phyloP scores from a whole-genome alignment of 2,888 invertebrate species.

The Proisotoma minuta region DNA sequence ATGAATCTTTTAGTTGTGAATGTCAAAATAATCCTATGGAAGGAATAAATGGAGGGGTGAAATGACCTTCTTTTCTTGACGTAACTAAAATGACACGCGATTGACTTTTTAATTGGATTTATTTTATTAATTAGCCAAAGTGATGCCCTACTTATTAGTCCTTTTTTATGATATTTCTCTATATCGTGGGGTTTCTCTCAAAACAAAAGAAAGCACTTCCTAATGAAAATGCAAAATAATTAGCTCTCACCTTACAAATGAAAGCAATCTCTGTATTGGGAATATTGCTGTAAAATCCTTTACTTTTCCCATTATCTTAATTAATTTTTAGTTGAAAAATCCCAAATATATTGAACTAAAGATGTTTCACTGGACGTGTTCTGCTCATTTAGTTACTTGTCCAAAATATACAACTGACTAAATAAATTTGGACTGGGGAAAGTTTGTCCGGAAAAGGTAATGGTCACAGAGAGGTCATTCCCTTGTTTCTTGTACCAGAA shows the following conservation, averaged over 20 bases:
- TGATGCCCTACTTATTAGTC: too few relatives aligned
- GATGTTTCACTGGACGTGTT: too few relatives aligned
- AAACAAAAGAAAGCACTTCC: too few relatives aligned
- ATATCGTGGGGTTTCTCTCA: too few relatives aligned
- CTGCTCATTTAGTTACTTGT: neutral
- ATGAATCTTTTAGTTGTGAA: too few relatives aligned
- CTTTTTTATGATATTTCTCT: too few relatives aligned
- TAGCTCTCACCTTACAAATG: slow-evolving; percentile 1
- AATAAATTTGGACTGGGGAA: neutral
- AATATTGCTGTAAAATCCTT: neutral
- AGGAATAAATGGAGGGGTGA: too few relatives aligned
- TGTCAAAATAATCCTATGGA: too few relatives aligned
- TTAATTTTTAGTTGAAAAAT: neutral
- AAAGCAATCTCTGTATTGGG: neutral
- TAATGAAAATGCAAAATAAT: too few relatives aligned
- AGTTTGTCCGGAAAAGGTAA: neutral
- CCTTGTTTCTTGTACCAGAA: neutral
- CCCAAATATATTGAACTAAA: neutral
- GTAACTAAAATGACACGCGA: neutral
- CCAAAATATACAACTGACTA: neutral
- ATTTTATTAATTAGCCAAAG: too few relatives aligned
- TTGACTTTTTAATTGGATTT: slow-evolving; percentile 2
- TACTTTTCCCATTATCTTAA: neutral
- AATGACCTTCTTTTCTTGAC: too few relatives aligned
- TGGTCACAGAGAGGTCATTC: neutral